Conservation (phyloP, 37 sponge, comb jelly and placozoan species). For the Chondrosia reniformis region DNA sequence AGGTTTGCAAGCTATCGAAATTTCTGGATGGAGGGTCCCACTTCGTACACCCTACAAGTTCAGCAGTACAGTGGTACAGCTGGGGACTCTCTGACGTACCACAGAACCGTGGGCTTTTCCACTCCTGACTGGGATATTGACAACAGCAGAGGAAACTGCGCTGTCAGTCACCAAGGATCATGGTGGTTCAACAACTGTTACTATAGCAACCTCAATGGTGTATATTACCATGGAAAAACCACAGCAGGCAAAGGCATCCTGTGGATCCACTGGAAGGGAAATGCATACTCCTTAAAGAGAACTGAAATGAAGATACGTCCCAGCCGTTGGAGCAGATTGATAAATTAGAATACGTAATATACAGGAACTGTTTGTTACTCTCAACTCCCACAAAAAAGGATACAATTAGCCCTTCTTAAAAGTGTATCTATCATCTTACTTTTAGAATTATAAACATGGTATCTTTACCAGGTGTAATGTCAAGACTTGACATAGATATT, state of each 20-base stretch:
- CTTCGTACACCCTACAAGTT: not conserved
- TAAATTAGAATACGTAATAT: too few species aligned
- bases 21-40: not conserved
- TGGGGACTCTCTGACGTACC: slow-evolving; percentile 24
- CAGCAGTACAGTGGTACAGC: slow-evolving; percentile 17
- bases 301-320: slow-evolving; percentile 21
- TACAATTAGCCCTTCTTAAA: too few species aligned
- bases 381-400: too few species aligned
- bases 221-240: slow-evolving; percentile 3
- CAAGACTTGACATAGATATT: too few species aligned
- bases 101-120: not conserved
- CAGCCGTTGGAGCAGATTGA: not conserved
- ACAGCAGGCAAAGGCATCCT: not conserved
- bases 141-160: slow-evolving; percentile 15
- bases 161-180: not conserved
- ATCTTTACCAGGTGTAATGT: too few species aligned
- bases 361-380: too few species aligned
- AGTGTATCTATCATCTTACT: too few species aligned
- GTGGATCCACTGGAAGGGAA: not conserved
- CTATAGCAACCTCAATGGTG: slow-evolving; percentile 4
- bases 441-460: too few species aligned
- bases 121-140: slow-evolving; percentile 20
- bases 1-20: not conserved
- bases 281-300: not conserved
- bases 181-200: slow-evolving; percentile 24